Evolutionary conservation across 2,888 invertebrate genomes (phyloP).

Genomic region (Caenorhabditis parvicauda): DNA sequence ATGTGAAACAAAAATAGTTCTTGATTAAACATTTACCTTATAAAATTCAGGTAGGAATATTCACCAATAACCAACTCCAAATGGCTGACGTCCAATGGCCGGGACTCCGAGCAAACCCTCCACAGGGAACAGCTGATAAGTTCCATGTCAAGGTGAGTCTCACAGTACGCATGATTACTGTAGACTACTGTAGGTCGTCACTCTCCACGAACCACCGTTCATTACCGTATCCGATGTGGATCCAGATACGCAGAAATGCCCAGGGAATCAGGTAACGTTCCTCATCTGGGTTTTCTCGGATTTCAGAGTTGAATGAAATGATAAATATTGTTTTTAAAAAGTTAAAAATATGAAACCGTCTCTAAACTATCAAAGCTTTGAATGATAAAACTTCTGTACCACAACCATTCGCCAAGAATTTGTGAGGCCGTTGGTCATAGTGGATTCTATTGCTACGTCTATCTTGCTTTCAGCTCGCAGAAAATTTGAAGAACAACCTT

Average conservation of each 20-base stretch:
- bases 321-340: no score
- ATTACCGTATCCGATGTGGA: slow-evolving; percentile 74
- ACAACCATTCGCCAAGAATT: no score
- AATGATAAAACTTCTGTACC: no score
- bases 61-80: slow-evolving; percentile 69
- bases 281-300: no score
- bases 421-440: no score
- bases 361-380: no score
- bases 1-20: neutral
- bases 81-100: slow-evolving; percentile 99
- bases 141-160: slow-evolving; percentile 80
- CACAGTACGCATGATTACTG: neutral
- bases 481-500: no score
- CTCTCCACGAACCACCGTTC: slow-evolving; percentile 53
- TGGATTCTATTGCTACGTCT: no score
- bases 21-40: neutral
- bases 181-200: slow-evolving; percentile 37
- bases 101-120: slow-evolving; percentile 88
- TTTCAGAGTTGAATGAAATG: no score
- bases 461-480: no score
- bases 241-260: slow-evolving; percentile 71
- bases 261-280: slow-evolving; percentile 45
- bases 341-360: no score
- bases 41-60: slow-evolving; percentile 54
- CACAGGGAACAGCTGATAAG: slow-evolving; percentile 93